Evolutionary conservation across 2,113 vertebrate genomes (phyloP).

Genomic region (Xiphophorus maculatus): DNA sequence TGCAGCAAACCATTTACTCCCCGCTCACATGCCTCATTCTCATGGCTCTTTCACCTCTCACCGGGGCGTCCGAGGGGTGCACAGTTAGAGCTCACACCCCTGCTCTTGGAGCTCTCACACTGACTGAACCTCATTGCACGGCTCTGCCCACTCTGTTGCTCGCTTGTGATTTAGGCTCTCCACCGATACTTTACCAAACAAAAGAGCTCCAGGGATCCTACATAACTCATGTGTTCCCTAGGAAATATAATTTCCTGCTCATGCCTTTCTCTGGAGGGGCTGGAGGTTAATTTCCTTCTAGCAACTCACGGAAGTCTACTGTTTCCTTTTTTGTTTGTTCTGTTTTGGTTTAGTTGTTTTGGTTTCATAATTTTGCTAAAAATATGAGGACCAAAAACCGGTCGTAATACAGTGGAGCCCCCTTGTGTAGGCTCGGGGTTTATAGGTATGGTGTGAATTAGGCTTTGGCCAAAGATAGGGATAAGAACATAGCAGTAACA

Average conservation of each 20-base stretch:
- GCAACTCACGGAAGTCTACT: slow-evolving; percentile 22
- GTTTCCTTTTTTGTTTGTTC: slow-evolving; percentile 7
- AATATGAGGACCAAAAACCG: not conserved
- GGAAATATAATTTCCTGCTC: slow-evolving; percentile 65
- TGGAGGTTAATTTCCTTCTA: slow-evolving; percentile 64
- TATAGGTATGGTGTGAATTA: no score
- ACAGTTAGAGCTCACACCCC: slow-evolving; percentile 67
- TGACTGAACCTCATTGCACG: slow-evolving; percentile 50
- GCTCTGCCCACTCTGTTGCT: slow-evolving; percentile 47
- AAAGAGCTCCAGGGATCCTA: slow-evolving; percentile 59
- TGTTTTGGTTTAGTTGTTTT: not conserved
- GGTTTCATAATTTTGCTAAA: not conserved
- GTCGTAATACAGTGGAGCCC: no score
- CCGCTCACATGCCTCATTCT: slow-evolving; percentile 45
- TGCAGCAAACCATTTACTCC: slow-evolving; percentile 60
- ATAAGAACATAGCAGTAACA: no score
- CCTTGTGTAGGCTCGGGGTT: no score
- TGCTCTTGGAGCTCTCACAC: slow-evolving; percentile 53
- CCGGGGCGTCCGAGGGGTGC: slow-evolving; percentile 55
- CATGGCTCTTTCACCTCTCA: slow-evolving; percentile 68
- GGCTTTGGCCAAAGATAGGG: no score
- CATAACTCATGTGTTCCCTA: slow-evolving; percentile 41
- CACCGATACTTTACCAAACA: slow-evolving; percentile 58
- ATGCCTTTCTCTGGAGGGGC: slow-evolving; percentile 42
- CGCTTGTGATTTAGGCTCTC: slow-evolving; percentile 53